phyloP scores from a whole-genome alignment of 1,140 invertebrate genomes.

The Plectrocnemia conspersa region DNA sequence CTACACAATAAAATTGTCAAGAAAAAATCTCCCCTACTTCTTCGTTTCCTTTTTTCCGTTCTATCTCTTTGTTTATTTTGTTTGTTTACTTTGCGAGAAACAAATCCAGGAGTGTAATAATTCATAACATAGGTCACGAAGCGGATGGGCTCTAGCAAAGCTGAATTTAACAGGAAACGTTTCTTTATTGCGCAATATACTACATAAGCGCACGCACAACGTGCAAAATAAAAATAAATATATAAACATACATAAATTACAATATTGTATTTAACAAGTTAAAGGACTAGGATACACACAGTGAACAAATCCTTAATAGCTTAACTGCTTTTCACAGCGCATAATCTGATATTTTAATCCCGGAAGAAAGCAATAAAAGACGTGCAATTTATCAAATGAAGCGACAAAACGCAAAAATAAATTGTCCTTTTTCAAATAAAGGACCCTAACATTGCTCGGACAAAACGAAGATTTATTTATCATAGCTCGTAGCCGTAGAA shows the following conservation, averaged over 20 bases:
- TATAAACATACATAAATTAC: no score
- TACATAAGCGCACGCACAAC: no score
- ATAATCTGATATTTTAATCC: slow-evolving; percentile 25
- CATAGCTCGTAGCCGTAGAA: not conserved
- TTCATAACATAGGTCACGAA: slow-evolving; percentile 3
- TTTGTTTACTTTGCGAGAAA: slow-evolving; percentile 7
- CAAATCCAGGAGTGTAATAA: slow-evolving; percentile 6
- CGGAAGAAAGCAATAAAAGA: slow-evolving; percentile 13
- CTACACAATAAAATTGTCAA: slow-evolving; percentile 32
- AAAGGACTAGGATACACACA: no score
- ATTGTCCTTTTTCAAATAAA: slow-evolving; percentile 27
- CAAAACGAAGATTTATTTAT: slow-evolving; percentile 33
- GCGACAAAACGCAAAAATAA: slow-evolving; percentile 34
- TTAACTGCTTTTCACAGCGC: slow-evolving; percentile 7
- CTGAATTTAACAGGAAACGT: no score
- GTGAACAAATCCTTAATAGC: no score
- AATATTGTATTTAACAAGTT: no score
- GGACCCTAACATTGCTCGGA: slow-evolving; percentile 10
- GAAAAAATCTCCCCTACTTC: slow-evolving; percentile 12
- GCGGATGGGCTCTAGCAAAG: not conserved
- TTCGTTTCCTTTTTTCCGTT: not conserved
- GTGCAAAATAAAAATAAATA: no score
- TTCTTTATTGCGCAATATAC: no score
- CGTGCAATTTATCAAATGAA: slow-evolving; percentile 30
- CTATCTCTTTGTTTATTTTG: not conserved